A percentile compares a stretch with the other conserved stretches of the same genome.
phyloP scores from a whole-genome alignment of 2,888 invertebrate genomes.

The Germaria angustata region DNA sequence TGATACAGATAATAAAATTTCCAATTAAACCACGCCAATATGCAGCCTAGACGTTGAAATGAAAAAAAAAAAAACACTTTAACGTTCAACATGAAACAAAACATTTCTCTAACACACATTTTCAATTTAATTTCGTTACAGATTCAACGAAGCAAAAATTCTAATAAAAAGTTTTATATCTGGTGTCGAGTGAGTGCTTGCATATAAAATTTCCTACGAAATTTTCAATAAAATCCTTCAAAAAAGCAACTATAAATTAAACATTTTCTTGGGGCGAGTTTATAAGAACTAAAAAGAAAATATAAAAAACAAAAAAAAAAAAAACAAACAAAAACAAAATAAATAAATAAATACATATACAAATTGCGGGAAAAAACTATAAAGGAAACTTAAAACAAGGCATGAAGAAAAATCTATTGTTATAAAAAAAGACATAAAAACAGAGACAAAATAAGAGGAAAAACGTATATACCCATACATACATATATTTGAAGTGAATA shows the following conservation, averaged over 20 bases:
- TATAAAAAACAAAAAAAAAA: neutral
- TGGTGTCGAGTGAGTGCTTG: neutral
- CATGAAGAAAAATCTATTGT: neutral
- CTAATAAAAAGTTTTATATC: neutral
- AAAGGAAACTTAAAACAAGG: slow-evolving; percentile 7
- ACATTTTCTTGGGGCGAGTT: neutral
- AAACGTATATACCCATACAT: neutral
- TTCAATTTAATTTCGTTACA: slow-evolving; percentile 22
- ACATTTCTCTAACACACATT: neutral
- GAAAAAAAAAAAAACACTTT: neutral
- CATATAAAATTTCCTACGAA: neutral
- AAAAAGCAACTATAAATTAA: neutral
- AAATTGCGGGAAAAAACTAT: neutral
- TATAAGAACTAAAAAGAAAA: neutral
- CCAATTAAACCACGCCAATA: too few species aligned
- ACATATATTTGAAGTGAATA: slow-evolving; percentile 5
- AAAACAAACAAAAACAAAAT: neutral
- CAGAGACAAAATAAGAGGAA: neutral
- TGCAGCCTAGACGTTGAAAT: neutral
- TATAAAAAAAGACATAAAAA: neutral
- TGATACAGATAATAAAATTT: too few species aligned
- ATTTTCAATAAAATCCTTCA: neutral
- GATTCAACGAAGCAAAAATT: neutral
- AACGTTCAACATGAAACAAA: neutral
- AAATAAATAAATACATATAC: neutral